These are phyloP conservation scores for Platalea minor DNA, from an alignment of 2,797 vertebrate genomes.

Conservation along the genomic window DNA sequence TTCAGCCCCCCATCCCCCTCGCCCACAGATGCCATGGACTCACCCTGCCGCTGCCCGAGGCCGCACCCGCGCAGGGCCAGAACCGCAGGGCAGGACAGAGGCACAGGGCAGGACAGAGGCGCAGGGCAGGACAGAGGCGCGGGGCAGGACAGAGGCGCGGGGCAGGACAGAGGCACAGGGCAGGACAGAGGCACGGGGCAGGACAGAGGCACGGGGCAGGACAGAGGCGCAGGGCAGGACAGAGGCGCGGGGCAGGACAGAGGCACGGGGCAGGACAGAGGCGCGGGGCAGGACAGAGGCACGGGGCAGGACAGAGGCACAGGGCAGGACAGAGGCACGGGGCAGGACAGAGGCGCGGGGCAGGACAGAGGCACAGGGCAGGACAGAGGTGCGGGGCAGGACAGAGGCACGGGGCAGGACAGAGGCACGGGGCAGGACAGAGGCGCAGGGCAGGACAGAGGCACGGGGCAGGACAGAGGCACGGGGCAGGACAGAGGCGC, in stretches of 20 bases:
- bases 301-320: too few relatives aligned
- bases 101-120: not conserved
- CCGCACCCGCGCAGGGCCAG: accelerated
- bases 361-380: too few relatives aligned
- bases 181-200: not conserved
- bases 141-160: not conserved
- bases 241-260: too few relatives aligned
- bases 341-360: too few relatives aligned
- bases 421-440: not conserved
- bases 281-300: too few relatives aligned
- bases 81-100: not conserved
- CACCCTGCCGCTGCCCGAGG: not conserved
- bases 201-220: not conserved
- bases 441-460: too few relatives aligned
- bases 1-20: not conserved
- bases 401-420: not conserved
- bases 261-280: too few relatives aligned
- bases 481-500: not conserved
- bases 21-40: accelerated
- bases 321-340: too few relatives aligned
- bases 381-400: too few relatives aligned
- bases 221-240: too few relatives aligned
- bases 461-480: accelerated
- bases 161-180: not conserved
- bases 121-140: not conserved